Evolutionary conservation across 2,113 vertebrate species (phyloP).

Genomic region (Nothobranchius kuhntae): DNA sequence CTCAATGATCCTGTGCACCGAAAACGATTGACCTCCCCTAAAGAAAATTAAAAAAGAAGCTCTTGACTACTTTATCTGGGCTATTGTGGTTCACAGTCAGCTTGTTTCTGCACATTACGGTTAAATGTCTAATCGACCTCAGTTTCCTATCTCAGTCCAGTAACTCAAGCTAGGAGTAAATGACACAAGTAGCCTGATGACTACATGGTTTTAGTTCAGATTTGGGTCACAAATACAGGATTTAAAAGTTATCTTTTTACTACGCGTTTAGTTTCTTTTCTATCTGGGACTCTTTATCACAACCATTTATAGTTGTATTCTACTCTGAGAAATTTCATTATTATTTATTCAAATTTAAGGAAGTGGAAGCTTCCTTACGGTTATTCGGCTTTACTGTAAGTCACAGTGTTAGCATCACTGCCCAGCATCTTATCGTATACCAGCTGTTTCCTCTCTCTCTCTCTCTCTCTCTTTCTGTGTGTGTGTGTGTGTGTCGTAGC

Average conservation of each 20-base stretch:
- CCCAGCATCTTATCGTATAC: slow-evolving; percentile 18
- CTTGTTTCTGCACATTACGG: neutral
- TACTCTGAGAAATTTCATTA: neutral
- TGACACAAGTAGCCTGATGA: neutral
- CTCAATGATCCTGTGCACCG: neutral
- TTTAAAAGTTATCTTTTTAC: too few species aligned
- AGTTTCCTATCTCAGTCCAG: neutral
- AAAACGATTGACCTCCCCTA: too few species aligned
- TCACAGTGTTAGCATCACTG: slow-evolving; percentile 6
- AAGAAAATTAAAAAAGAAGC: too few species aligned
- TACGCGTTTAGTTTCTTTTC: too few species aligned
- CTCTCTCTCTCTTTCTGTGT: neutral
- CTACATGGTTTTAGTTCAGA: neutral
- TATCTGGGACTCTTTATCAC: too few species aligned
- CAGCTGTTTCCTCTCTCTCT: slow-evolving; percentile 57
- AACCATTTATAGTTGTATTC: neutral
- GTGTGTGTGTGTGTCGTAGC: too few species aligned
- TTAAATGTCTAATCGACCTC: slow-evolving; percentile 6
- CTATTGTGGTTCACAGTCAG: neutral
- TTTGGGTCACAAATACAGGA: neutral
- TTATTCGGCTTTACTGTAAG: slow-evolving; percentile 33
- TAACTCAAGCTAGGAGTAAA: neutral
- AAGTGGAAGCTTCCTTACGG: neutral
- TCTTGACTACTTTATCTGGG: neutral
- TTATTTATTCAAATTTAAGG: neutral